These are phyloP conservation scores for Leucoraja erinaceus DNA, from an alignment of 2,113 vertebrate genomes.

Conservation along the genomic window DNA sequence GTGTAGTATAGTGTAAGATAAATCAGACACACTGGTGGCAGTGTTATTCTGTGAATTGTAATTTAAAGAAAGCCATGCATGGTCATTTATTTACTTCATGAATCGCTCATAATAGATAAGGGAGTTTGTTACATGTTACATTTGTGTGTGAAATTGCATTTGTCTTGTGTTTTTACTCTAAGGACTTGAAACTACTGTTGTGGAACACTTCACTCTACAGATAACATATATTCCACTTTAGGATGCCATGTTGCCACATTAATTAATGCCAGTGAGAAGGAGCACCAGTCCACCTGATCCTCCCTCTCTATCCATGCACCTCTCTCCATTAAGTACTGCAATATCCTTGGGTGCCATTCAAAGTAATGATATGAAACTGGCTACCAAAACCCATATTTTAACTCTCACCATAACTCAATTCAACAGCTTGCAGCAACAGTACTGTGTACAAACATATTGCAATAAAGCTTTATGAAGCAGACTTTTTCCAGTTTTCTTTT, in stretches of 20 bases:
- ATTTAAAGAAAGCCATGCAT: constrained; percentile 71
- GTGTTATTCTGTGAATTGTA: constrained; percentile 79
- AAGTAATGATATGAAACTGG: constrained; percentile 51
- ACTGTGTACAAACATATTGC: constrained; percentile 61
- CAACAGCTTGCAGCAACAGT: constrained; percentile 55
- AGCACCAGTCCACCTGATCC: constrained; percentile 27
- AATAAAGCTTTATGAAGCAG: constrained; percentile 62
- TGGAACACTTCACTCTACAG: constrained; percentile 49
- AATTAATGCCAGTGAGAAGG: constrained; percentile 39
- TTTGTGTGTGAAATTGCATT: constrained; percentile 52
- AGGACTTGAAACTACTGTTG: constrained; percentile 55
- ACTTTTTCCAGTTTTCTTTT: background rate
- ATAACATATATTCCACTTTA: constrained; percentile 46
- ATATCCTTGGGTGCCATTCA: constrained; percentile 55
- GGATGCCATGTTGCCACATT: constrained; percentile 55
- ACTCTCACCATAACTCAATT: constrained; percentile 52
- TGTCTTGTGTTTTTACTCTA: constrained; percentile 49
- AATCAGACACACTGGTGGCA: constrained; percentile 55
- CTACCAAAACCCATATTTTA: constrained; percentile 55
- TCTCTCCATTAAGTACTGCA: background rate
- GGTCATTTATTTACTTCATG: constrained; percentile 49
- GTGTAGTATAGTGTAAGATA: constrained; percentile 79
- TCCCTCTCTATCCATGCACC: constrained; percentile 37
- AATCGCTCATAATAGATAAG: constrained; percentile 52
- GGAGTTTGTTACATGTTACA: constrained; percentile 49